These are phyloP conservation scores for Philaenus spumarius DNA, from an alignment of 1,140 invertebrate genomes.

Conservation along the genomic window DNA sequence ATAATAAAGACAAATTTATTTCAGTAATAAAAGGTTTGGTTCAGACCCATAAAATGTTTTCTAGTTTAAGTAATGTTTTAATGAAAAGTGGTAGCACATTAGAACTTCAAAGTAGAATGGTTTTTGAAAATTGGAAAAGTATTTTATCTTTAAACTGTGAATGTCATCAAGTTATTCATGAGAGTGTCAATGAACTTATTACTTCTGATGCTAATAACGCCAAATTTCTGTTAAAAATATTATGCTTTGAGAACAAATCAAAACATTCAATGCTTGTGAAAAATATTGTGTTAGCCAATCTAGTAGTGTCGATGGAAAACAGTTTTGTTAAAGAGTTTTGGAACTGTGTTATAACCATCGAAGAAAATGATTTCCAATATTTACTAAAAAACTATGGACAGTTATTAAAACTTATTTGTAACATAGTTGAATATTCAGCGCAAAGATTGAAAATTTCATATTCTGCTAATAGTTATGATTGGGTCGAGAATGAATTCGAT, in stretches of 20 bases:
- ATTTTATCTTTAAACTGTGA: too few relatives aligned
- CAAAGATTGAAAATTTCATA: not conserved
- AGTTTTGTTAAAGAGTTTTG: not conserved
- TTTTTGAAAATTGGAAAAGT: not conserved
- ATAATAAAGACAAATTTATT: not conserved
- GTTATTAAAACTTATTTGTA: not conserved
- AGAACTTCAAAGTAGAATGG: not conserved
- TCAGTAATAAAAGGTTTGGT: not conserved
- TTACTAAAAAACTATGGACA: not conserved
- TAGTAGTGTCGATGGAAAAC: not conserved
- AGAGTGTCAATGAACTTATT: not conserved
- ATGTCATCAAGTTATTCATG: too few relatives aligned
- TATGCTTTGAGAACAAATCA: not conserved
- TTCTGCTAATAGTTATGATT: not conserved
- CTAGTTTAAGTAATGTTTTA: too few relatives aligned
- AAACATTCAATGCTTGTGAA: not conserved
- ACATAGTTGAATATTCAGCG: not conserved
- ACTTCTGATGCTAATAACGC: not conserved
- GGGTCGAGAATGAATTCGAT: not conserved
- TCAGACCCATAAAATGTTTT: not conserved
- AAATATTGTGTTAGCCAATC: not conserved
- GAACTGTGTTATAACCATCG: not conserved
- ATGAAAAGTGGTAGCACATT: too few relatives aligned
- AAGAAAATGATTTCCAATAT: not conserved
- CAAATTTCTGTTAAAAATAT: not conserved